phyloP scores from a whole-genome alignment of 2,113 vertebrate species.

The Ammodramus savannarum region DNA sequence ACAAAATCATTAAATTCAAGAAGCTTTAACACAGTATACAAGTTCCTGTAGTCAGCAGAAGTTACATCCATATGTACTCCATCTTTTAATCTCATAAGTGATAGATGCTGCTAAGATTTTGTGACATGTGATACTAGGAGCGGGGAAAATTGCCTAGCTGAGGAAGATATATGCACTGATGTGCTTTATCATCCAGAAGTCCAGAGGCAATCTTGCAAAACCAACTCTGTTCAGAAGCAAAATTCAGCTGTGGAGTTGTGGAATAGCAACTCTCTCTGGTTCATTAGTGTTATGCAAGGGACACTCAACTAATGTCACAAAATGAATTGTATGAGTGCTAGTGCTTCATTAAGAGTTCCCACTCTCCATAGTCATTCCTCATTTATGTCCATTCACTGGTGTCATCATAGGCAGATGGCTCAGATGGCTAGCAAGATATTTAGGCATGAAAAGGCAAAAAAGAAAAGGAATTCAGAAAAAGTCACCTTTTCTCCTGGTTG shows the following conservation, averaged over 20 bases:
- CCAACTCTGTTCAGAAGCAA: background rate
- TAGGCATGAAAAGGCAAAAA: background rate
- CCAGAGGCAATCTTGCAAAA: background rate
- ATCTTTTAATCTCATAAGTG: constrained; percentile 3
- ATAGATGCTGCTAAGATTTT: background rate
- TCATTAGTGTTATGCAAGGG: background rate
- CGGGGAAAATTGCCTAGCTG: background rate
- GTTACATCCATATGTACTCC: background rate
- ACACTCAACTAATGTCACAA: background rate
- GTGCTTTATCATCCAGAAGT: background rate
- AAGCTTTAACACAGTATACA: background rate
- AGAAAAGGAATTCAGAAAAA: background rate
- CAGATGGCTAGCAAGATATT: background rate
- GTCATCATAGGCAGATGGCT: background rate
- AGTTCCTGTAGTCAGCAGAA: background rate
- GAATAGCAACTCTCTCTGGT: background rate
- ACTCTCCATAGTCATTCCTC: background rate
- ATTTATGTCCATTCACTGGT: background rate
- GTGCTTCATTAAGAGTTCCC: background rate
- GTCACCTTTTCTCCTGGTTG: background rate
- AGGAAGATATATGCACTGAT: background rate
- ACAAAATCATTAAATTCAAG: background rate
- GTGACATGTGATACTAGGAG: background rate
- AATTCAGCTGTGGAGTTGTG: background rate
- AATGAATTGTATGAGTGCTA: background rate